A percentile compares a stretch with the other conserved stretches of the same genome.
Conservation (phyloP, 2,888 invertebrate species). For the Pyralis farinalis region DNA sequence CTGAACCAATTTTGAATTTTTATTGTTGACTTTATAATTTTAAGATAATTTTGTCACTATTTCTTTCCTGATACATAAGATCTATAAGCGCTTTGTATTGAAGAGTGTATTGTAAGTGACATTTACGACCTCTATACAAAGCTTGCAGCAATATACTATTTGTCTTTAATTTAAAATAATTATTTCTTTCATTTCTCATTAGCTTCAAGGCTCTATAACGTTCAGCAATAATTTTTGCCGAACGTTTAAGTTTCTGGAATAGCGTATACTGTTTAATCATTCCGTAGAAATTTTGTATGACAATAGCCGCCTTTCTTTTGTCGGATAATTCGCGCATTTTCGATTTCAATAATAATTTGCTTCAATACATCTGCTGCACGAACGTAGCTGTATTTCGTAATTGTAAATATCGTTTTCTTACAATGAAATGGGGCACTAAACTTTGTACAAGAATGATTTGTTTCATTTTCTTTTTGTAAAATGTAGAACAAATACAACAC, state of each 20-base stretch:
- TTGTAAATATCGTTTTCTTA: conserved; percentile 36
- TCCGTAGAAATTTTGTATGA: conserved; percentile 59
- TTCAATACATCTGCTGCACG: conserved; percentile 61
- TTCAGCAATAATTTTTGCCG: conserved; percentile 33
- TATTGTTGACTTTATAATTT: conserved; percentile 45
- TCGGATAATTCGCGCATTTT: conserved; percentile 38
- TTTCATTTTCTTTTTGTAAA: conserved; percentile 32
- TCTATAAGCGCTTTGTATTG: conserved; percentile 63
- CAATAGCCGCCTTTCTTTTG: conserved; percentile 34
- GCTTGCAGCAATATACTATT: conserved; percentile 63
- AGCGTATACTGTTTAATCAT: conserved; percentile 30
- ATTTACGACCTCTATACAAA: conserved; percentile 55
- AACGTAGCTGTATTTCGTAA: conserved; percentile 38
- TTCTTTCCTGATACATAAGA: conserved; percentile 41
- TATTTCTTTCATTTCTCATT: conserved; percentile 43
- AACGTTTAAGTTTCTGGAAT: conserved; percentile 30
- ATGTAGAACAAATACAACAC: conserved; percentile 51
- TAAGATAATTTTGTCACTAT: conserved; percentile 40
- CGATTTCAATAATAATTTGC: conserved; percentile 51
- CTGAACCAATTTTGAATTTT: conserved; percentile 74
- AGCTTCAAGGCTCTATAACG: conserved; percentile 36
- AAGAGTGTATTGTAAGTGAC: conserved; percentile 44
- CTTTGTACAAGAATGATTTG: conserved; percentile 49
- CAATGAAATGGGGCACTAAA: conserved; percentile 42
- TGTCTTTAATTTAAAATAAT: conserved; percentile 39